Evolutionary conservation across 2,797 vertebrate species (phyloP).

Genomic region (Gadopsis marmoratus): DNA sequence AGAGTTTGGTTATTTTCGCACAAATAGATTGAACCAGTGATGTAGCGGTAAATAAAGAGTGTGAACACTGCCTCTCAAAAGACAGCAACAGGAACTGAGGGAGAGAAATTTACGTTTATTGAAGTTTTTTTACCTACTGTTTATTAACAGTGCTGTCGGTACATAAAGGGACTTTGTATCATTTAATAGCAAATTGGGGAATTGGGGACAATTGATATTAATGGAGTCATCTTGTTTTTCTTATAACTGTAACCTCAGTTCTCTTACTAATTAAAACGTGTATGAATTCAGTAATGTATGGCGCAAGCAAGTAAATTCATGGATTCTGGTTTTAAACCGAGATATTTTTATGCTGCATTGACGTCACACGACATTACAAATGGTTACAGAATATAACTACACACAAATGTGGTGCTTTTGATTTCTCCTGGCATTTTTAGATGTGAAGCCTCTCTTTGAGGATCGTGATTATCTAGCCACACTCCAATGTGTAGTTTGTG

Average conservation of each 20-base stretch:
- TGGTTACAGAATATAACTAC: no score
- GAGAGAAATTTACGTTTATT: not conserved
- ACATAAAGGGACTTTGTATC: not conserved
- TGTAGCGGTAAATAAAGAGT: not conserved
- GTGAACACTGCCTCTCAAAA: constrained; percentile 6
- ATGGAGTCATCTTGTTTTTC: not conserved
- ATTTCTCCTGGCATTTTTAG: no score
- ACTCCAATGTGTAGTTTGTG: no score
- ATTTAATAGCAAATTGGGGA: not conserved
- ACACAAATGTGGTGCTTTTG: no score
- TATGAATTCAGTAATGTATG: not conserved
- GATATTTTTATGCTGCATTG: no score
- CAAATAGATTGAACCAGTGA: not conserved
- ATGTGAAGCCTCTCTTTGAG: no score
- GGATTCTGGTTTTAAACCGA: no score
- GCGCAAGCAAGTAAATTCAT: not conserved
- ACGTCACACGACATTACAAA: not conserved
- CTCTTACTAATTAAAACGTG: not conserved
- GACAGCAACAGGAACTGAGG: not conserved
- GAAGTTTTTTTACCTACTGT: not conserved
- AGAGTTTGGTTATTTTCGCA: constrained; percentile 29
- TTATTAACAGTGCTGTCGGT: not conserved
- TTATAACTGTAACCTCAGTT: not conserved
- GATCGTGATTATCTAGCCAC: no score
- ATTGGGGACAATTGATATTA: no score